Base-by-base conservation (phyloP, 2,113 vertebrate species). In the Fregata magnificens region DNA sequence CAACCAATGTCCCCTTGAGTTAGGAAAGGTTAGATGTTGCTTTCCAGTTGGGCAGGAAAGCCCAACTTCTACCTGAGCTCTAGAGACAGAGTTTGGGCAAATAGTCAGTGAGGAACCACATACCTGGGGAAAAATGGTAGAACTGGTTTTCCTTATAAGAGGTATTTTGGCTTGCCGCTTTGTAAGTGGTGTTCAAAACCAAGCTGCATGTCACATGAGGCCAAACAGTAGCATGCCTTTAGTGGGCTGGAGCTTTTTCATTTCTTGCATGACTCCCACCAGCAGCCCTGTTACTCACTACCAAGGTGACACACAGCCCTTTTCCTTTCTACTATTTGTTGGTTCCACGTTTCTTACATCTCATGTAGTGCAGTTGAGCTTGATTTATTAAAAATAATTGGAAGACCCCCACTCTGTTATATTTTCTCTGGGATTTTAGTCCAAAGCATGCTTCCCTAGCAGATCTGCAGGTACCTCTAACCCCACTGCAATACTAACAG, bases 241-340 rank as follows among this genome's bases (percentile, higher is more conserved):
- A 55, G 47, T 8, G 26, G 34, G 8, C 11, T 53, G n/a, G 63
- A 88, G 18, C 7, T 92, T 83, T 81, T 14, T 2, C 0, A 11
- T 1, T 0, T 56, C 16, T 34, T 49, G 19, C 8, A 0, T 55
- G 34, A 26, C 28, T 90, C 45, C 40, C 15, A 59, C 22, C 6
- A 80, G 7, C 36, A 82, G 34, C 29, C 38, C 44, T 1, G 0
- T 59, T 47, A 36, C n/a, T 70, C n/a, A 8, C 49, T 45, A 32
- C 40, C 29, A 47, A 73, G 36, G 58, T 56, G 49, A n/a, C 44
- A 65, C 31, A 87, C 9, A 69, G 36, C 7, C 17, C 29, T 62
- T 86, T 86, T 78, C n/a, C 50, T 58, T 90, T 79, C 70, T 56
- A 18, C 4, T 67, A 2, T 17, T 79, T 40, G 29, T 56, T 72